Evolutionary conservation across 2,113 vertebrate genomes (phyloP), one percentile per base, ranked within the genome.

Genomic region (Arothron firmamentum): DNA sequence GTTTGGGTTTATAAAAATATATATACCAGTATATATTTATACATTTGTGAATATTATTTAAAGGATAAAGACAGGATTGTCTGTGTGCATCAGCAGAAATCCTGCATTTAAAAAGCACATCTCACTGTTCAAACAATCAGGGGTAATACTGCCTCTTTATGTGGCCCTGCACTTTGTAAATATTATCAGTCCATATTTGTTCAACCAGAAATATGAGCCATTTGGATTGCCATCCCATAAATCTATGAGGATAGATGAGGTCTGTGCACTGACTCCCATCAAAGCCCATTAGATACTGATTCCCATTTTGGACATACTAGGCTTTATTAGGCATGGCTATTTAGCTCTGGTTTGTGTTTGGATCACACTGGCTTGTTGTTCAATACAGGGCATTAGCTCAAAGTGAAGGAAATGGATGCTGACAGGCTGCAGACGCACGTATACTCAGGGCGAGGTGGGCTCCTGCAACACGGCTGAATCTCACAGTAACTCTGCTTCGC

Each of bases 341-440:
- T 79, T 78, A 72, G 72, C 64, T 68, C 79, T 80, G 79, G 76
- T 68, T 75, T 72, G 45, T 84, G 82, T 89, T 83, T 79, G 63
- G 81, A 74, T 61, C 31, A 67, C 1, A 72, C 75, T 82, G 83
- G 82, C 79, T 85, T 86, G 84, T 81, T 87, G 86, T 70, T 85
- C 77, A 84, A 88, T 85, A 84, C 63, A 73, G 54, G 47, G 76
- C 79, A 85, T 91, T 86, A 86, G 64, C 47, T 57, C 74, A 88
- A 90, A 91, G 86, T 88, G 87, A 85, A 73, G 69, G 78, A 86
- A 90, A 90, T 89, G 83, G 70, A 85, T 87, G 86, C 65, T 77
- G 86, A 85, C 78, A 85, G 65, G 77, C 74, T 43, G 56, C 65
- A 50, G 71, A 85, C 56, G 77, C 62, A 77, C 46, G 71, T 57